Percentiles rank a stretch among this genome's conserved stretches.
Evolutionary conservation across 2,113 vertebrate genomes (phyloP).

Genomic region (Perccottus glenii): DNA sequence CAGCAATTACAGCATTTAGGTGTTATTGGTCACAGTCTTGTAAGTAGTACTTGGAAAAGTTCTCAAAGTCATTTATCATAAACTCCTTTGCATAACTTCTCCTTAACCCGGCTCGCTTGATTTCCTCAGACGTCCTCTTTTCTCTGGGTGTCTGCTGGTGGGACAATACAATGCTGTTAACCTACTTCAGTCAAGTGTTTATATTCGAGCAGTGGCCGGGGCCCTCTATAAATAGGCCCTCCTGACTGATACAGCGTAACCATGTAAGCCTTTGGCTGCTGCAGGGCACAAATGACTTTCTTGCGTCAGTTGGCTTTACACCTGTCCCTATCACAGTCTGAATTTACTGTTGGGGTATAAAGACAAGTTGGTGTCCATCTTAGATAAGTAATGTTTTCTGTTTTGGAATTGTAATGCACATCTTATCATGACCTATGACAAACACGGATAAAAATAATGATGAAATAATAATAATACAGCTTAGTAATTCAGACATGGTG

Average conservation of each 20-base stretch:
- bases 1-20: not conserved
- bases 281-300: conserved; percentile 65
- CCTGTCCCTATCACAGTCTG: conserved; percentile 42
- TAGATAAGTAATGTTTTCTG: not conserved
- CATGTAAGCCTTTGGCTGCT: conserved; percentile 56
- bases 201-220: conserved; percentile 59
- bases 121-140: conserved; percentile 32
- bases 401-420: too few species aligned
- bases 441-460: too few species aligned
- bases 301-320: conserved; percentile 46
- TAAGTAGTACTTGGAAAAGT: conserved; percentile 7
- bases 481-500: not conserved
- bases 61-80: conserved; percentile 51
- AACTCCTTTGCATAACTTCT: conserved; percentile 22
- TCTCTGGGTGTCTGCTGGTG: conserved; percentile 25
- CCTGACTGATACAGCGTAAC: conserved; percentile 65
- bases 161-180: conserved; percentile 49
- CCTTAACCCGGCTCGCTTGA: conserved; percentile 11
- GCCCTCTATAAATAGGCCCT: conserved; percentile 73
- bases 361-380: too few species aligned
- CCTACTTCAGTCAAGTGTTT: conserved; percentile 74
- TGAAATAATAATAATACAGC: too few species aligned
- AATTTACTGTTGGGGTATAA: conserved; percentile 15
- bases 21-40: not conserved
- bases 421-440: too few species aligned